Evolutionary conservation across 2,797 vertebrate species (phyloP).

Genomic region (Lerista edwardsae): DNA sequence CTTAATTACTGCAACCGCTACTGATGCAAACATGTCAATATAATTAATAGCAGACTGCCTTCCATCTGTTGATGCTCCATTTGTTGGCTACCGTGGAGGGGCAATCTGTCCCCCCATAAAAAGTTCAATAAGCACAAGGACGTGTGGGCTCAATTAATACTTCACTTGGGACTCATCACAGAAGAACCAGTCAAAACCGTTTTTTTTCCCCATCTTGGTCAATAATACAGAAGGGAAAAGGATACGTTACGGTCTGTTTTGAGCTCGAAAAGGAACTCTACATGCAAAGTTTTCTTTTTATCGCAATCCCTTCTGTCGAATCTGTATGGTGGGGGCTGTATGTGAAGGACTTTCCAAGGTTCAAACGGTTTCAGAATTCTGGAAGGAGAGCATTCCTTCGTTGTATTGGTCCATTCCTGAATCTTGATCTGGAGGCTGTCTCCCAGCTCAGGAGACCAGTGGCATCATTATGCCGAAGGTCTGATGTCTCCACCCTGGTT

Average conservation of each 20-base stretch:
- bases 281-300: not conserved
- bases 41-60: slow-evolving; percentile 31
- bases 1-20: slow-evolving; percentile 7
- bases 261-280: not conserved
- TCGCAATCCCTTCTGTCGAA: no score
- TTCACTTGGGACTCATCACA: slow-evolving; percentile 5
- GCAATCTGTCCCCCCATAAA: slow-evolving; percentile 25
- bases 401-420: not conserved
- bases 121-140: slow-evolving; percentile 8
- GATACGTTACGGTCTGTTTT: not conserved
- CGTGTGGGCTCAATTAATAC: not conserved
- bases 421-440: not conserved
- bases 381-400: not conserved
- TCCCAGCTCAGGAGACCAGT: no score
- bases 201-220: not conserved
- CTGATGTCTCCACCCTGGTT: no score
- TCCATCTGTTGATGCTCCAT: slow-evolving; percentile 34
- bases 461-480: no score
- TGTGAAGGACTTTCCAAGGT: not conserved
- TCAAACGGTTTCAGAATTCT: not conserved
- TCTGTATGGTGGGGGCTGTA: not conserved
- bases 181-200: not conserved
- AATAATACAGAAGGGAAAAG: not conserved
- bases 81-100: slow-evolving; percentile 5
- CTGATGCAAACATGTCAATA: slow-evolving; percentile 31